A percentile compares a stretch with the other conserved stretches of the same genome.
These are phyloP conservation scores for Siderastrea radians DNA, from an alignment of 92 coral and sea anemone genomes.

Conservation along the genomic window DNA sequence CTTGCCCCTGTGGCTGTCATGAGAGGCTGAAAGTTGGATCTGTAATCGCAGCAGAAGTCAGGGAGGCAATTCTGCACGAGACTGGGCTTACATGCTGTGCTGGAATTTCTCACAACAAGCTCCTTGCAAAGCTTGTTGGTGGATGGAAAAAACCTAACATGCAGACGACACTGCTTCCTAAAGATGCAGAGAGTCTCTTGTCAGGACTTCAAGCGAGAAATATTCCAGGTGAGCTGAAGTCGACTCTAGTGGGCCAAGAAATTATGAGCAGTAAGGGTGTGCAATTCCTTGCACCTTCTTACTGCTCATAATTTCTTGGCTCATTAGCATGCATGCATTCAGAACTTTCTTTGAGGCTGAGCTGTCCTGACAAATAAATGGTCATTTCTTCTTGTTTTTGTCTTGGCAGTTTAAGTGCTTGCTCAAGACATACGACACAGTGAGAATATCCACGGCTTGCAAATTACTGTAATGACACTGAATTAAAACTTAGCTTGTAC, in stretches of 20 bases:
- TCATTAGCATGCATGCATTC: no score
- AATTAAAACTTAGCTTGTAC: no score
- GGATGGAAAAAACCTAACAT: constrained; percentile 84
- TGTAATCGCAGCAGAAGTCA: constrained; percentile 74
- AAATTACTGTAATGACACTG: no score
- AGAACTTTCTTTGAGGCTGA: no score
- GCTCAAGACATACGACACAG: no score
- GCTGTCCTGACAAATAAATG: no score
- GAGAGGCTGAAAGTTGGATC: constrained; percentile 78
- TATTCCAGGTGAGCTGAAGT: constrained; percentile 75
- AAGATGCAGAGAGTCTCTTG: constrained; percentile 62
- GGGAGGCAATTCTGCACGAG: constrained; percentile 73
- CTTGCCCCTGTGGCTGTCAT: constrained; percentile 86
- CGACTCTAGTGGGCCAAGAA: no score
- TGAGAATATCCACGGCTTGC: no score
- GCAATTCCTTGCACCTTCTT: no score
- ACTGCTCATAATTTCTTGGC: not conserved
- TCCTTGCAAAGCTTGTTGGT: constrained; percentile 85
- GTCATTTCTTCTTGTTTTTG: no score
- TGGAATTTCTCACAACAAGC: constrained; percentile 80
- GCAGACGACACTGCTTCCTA: constrained; percentile 83
- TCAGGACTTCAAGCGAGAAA: constrained; percentile 65
- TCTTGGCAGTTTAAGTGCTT: no score
- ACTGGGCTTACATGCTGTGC: constrained; percentile 91
- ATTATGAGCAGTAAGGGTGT: no score